phyloP scores from a whole-genome alignment of 2,888 invertebrate species.

The Plebejus anna region DNA sequence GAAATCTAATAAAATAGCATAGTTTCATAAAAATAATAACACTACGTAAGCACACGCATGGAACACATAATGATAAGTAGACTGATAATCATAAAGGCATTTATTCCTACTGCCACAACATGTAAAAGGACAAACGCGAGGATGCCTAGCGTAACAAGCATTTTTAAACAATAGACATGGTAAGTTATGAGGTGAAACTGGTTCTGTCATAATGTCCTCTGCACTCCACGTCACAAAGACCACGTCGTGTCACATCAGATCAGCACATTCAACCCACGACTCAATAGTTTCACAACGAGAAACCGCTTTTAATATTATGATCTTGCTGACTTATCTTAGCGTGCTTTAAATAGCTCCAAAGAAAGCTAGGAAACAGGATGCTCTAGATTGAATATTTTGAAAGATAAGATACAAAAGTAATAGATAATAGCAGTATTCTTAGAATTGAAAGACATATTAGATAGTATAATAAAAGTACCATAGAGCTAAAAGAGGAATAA shows the following conservation, averaged over 20 bases:
- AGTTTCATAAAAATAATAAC: not conserved
- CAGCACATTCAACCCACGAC: constrained; percentile 26
- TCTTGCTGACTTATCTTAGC: constrained; percentile 3
- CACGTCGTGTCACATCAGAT: constrained; percentile 20
- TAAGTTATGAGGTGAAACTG: constrained; percentile 35
- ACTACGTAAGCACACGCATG: not conserved
- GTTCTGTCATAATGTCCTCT: constrained; percentile 31
- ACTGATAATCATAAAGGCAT: not conserved
- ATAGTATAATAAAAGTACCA: not conserved
- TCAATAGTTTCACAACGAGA: constrained; percentile 23
- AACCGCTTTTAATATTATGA: constrained; percentile 18
- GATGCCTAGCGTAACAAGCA: constrained; percentile 34
- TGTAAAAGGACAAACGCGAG: constrained; percentile 30
- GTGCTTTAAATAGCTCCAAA: constrained; percentile 10
- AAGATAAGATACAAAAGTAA: not conserved
- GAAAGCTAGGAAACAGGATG: constrained; percentile 23
- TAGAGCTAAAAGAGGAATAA: not conserved
- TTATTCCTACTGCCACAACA: not conserved
- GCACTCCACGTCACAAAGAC: constrained; percentile 21
- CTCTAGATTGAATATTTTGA: constrained; percentile 3
- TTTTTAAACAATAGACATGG: constrained; percentile 35
- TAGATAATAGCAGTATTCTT: not conserved
- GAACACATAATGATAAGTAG: not conserved
- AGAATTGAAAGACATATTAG: not conserved
- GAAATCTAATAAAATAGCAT: not conserved